Percentiles rank a stretch among this genome's conserved stretches.
Evolutionary conservation across 2,888 invertebrate genomes (phyloP).

Genomic region (Drosophila tripunctata): DNA sequence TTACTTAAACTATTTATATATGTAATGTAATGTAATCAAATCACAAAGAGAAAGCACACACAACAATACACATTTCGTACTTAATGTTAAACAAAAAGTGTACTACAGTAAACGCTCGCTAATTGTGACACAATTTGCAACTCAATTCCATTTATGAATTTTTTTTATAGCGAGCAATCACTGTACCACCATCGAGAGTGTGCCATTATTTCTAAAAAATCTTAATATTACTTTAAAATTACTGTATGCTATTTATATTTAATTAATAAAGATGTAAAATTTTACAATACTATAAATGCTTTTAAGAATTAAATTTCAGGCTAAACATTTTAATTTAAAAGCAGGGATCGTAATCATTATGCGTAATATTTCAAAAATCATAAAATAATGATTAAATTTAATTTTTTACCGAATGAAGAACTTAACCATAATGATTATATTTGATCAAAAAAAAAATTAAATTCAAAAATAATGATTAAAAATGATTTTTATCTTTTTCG

Average conservation of each 20-base stretch:
- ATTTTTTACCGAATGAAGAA: too few relatives aligned
- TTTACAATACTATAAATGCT: too few relatives aligned
- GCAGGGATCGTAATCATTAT: too few relatives aligned
- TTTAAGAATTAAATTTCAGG: too few relatives aligned
- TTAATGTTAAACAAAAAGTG: slow-evolving; percentile 43
- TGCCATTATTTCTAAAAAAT: slow-evolving; percentile 57
- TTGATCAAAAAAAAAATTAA: too few relatives aligned
- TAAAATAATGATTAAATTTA: too few relatives aligned
- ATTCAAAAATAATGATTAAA: too few relatives aligned
- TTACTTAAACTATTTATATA: too few relatives aligned
- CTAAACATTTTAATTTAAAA: too few relatives aligned
- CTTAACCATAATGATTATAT: too few relatives aligned
- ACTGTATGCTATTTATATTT: slow-evolving; percentile 20
- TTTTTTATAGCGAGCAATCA: background rate
- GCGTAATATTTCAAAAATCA: too few relatives aligned
- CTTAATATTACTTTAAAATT: slow-evolving; percentile 21
- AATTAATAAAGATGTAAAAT: slow-evolving; percentile 19
- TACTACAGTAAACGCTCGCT: background rate
- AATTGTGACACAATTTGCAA: background rate
- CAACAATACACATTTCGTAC: slow-evolving; percentile 55
- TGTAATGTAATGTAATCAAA: slow-evolving; percentile 28
- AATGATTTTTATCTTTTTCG: too few relatives aligned
- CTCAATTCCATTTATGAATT: background rate
- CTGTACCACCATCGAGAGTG: slow-evolving; percentile 35
- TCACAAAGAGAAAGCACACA: slow-evolving; percentile 51